phyloP scores from a whole-genome alignment of 2,888 invertebrate species.

The Standfussiana lucernea region DNA sequence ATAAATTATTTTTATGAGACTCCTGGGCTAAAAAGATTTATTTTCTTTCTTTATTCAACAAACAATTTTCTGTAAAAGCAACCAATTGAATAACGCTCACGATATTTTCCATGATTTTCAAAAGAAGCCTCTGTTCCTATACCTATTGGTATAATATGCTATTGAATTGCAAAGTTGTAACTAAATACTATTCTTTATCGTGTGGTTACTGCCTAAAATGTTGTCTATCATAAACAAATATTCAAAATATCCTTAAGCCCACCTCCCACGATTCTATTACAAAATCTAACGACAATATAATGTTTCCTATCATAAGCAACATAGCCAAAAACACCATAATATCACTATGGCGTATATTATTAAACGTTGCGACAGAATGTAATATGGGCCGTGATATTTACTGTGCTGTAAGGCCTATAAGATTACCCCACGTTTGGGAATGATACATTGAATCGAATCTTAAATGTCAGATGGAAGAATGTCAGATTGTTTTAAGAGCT shows the following conservation, averaged over 20 bases:
- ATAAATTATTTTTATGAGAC: background rate
- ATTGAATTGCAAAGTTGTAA: background rate
- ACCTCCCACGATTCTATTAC: conserved; percentile 32
- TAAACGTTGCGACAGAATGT: conserved; percentile 46
- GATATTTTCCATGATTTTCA: background rate
- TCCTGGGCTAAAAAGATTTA: background rate
- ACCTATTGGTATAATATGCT: background rate
- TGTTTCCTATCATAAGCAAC: conserved; percentile 25
- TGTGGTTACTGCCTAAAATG: no score
- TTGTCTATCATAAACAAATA: background rate
- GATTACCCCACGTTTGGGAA: conserved; percentile 38
- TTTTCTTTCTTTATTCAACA: background rate
- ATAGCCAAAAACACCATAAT: conserved; percentile 50
- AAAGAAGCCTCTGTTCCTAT: no score
- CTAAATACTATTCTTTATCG: no score
- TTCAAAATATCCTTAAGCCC: conserved; percentile 6
- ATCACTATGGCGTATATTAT: conserved; percentile 41
- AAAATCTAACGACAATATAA: conserved; percentile 55
- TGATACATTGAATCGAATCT: conserved; percentile 18
- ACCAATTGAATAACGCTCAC: background rate
- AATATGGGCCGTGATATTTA: conserved; percentile 38
- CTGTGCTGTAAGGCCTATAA: conserved; percentile 12
- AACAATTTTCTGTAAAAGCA: background rate
- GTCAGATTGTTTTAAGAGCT: conserved; percentile 21
- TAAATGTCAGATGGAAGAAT: conserved; percentile 47